These are phyloP conservation scores for Ostrea edulis DNA, from an alignment of 1,140 invertebrate species.

Conservation along the genomic window DNA sequence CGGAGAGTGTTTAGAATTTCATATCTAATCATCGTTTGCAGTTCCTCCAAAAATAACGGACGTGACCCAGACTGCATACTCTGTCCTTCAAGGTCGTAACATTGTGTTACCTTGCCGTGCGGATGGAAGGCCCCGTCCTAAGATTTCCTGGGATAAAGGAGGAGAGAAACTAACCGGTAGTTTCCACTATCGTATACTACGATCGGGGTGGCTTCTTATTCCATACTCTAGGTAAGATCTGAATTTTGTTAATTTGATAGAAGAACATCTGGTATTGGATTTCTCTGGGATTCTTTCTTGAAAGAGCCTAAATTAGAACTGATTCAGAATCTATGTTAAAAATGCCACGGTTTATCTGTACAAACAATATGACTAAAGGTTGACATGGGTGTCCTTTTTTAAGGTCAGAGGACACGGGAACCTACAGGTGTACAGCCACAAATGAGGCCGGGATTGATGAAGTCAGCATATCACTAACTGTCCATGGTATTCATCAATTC, in stretches of 20 bases:
- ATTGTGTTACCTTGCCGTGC: conserved; percentile 77
- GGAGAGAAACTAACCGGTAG: conserved; percentile 68
- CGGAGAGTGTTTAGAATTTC: neutral
- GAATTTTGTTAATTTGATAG: no score
- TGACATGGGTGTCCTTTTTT: conserved; percentile 26
- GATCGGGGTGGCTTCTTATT: conserved; percentile 72
- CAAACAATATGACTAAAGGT: no score
- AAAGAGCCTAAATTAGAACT: no score
- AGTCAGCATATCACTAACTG: conserved; percentile 63
- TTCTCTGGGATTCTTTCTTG: no score
- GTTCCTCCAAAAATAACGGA: conserved; percentile 73
- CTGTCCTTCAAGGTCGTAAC: conserved; percentile 68
- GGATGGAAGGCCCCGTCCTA: conserved; percentile 76
- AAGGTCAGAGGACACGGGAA: conserved; percentile 76
- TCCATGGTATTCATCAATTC: conserved; percentile 68
- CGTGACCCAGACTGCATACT: conserved; percentile 62
- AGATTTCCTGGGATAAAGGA: conserved; percentile 76
- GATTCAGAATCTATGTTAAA: no score
- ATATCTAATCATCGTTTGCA: conserved; percentile 55
- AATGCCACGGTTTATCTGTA: no score
- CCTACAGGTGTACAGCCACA: conserved; percentile 77
- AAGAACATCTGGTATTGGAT: no score
- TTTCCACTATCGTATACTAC: conserved; percentile 66
- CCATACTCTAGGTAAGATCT: conserved; percentile 68
- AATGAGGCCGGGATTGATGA: conserved; percentile 76